These are phyloP conservation scores for Frankliniella intonsa DNA, from an alignment of 2,888 invertebrate species.

Conservation along the genomic window DNA sequence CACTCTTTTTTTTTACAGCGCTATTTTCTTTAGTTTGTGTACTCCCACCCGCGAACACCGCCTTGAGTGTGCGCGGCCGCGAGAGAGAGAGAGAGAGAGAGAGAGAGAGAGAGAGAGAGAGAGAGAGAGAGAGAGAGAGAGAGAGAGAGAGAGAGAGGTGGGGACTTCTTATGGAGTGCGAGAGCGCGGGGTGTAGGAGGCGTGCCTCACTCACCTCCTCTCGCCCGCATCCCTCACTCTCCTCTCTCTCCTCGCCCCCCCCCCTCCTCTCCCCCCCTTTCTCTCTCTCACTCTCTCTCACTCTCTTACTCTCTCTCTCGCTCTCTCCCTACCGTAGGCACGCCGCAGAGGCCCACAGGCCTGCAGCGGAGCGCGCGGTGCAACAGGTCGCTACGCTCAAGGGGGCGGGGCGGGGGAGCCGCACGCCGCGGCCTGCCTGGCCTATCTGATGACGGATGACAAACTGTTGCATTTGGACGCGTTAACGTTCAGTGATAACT, in stretches of 20 bases:
- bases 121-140: not conserved
- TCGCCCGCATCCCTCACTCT: not conserved
- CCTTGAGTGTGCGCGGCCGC: not conserved
- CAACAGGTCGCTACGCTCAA: no score
- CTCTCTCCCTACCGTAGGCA: not conserved
- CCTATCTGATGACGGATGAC: constrained; percentile 8
- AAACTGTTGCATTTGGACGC: constrained; percentile 5
- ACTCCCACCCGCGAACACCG: not conserved
- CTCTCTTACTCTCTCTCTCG: not conserved
- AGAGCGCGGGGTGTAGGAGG: no score
- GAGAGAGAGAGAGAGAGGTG: not conserved
- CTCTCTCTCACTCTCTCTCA: not conserved
- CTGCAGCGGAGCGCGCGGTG: no score
- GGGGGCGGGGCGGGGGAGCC: not conserved
- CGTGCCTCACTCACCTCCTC: not conserved
- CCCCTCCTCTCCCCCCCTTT: not conserved
- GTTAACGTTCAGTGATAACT: not conserved
- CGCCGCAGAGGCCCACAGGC: no score
- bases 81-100: not conserved
- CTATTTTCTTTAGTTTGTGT: no score
- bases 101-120: not conserved
- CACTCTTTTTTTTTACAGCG: no score
- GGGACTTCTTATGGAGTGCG: not conserved
- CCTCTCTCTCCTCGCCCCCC: no score
- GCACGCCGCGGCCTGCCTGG: not conserved